Base-by-base conservation (phyloP, 2,888 invertebrate genomes). In the Melieria crassipennis region DNA sequence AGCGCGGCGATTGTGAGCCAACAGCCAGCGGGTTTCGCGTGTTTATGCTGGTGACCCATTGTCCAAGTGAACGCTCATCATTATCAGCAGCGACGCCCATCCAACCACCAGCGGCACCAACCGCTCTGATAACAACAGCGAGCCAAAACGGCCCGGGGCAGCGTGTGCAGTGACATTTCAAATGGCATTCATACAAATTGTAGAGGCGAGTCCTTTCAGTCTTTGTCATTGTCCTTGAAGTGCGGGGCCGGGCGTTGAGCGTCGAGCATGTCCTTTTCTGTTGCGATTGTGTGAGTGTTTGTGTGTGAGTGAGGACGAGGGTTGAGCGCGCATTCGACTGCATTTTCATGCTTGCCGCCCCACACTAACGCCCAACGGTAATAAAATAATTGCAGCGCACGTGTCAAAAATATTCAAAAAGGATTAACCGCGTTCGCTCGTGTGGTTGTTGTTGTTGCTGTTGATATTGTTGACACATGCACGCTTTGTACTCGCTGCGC, bases 311-410 rank as follows among this genome's bases (percentile, higher is more conserved):
- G 47, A 45, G n/a, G 11, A n/a, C 5, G 64, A 43, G 63, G 47
- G 55, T 48, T 11, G 46, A 60, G 13, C 30, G 10, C n/a, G 30
- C 52, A 43, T 5, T 7, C 48, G 45, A 50, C 52, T 30, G 62
- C 58, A 70, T n/a, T 43, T 45, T 9, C 13, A 61, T 47, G 60
- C 61, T 57, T 48, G 47, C 55, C 55, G 16, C 52, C 46, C 55
- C 10, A 60, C 42, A 62, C 42, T 57, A 42, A 69, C 13, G 13
- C 46, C n/a, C 60, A 68, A 52, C 75, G 75, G 63, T 83, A 82
- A 84, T 81, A 81, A 82, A 84, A 83, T 82, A 83, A 84, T 84
- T 84, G 81, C 81, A 82, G 76, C 76, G 79, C 83, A 84, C 83
- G 84, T 83, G 83, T 78, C 84, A 81, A 79, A 80, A 83, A 83